These are phyloP conservation scores for Telmatochromis sp. DNA, from an alignment of 2,113 vertebrate genomes.

Conservation along the genomic window DNA sequence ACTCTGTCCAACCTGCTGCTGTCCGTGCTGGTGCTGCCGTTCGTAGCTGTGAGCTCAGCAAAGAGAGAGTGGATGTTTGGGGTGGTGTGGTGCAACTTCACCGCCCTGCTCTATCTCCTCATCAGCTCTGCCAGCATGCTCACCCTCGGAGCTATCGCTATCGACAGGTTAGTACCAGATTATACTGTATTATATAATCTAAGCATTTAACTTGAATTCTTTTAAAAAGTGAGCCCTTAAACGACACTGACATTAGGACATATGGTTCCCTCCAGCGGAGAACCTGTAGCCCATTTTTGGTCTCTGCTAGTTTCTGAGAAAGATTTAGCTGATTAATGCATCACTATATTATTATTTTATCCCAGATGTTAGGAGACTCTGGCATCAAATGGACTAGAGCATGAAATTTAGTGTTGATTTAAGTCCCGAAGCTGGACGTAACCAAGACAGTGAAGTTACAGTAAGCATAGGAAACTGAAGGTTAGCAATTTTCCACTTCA, in stretches of 20 bases:
- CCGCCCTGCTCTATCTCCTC: constrained; percentile 90
- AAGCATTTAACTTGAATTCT: neutral
- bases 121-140: constrained; percentile 98
- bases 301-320: neutral
- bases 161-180: constrained; percentile 83
- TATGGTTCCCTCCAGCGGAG: neutral
- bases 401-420: neutral
- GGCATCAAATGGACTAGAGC: neutral
- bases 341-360: neutral
- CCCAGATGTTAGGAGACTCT: neutral
- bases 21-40: constrained; percentile 87
- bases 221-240: neutral
- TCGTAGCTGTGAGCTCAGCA: constrained; percentile 86
- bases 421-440: neutral
- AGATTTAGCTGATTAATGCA: neutral
- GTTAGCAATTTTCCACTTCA: neutral
- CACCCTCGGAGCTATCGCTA: constrained; percentile 90
- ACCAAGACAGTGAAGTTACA: neutral
- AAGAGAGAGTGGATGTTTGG: constrained; percentile 92
- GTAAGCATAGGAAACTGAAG: neutral
- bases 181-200: neutral
- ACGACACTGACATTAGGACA: neutral
- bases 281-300: neutral
- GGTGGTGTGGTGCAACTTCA: constrained; percentile 98
- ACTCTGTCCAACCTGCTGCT: constrained; percentile 93